Base-by-base conservation (phyloP, 2,888 invertebrate genomes). In the Ornithoptera priamus region DNA sequence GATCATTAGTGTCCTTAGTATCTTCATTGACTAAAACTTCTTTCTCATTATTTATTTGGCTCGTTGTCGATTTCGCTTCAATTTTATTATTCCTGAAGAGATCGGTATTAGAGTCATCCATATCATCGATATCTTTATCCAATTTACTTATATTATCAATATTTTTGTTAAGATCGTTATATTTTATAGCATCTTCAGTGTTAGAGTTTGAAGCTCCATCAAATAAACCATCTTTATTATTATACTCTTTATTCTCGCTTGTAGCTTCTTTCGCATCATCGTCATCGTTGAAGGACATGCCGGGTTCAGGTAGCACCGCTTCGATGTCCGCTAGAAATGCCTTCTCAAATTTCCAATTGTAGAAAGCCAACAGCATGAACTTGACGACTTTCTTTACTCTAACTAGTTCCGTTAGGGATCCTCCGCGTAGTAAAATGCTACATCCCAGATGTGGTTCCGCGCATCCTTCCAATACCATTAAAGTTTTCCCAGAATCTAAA, bases 391-490 rank as follows among this genome's bases (percentile, higher is more conserved):
- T 95, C 84, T 99, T 99, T 0, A 98, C 95, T 81, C 95, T 94
- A 15, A 94, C 93, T 10, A 99, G 91, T 82, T 98, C 98, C n/a
- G 89, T 83, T 68, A 93, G 86, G 0, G 94, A 92, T 0, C 94
- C 94, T 0, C 98, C 98, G n/a, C 98, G 94, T 2, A 99, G 88
- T 4, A 98, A 86, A 60, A 99, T 95, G 22, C 98, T 97, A 75
- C 97, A 97, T 1, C 97, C 98, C 1, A 98, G 93, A 78, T 97
- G 95, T 0, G 96, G 94, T 80, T 95, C 95, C 0, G 96, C 95
- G 75, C 98, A 96, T 8, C 98, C 98, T 86, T 99, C 99, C 76
- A 99, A 96, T 76, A 97, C 96, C 97, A 99, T 97, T 46, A 99
- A 88, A 0, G 97, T 97, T 92, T 99, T 99, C 36, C 91, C 89